These are phyloP conservation scores for Pogonophryne albipinna DNA, from an alignment of 2,797 vertebrate genomes.

Conservation along the genomic window DNA sequence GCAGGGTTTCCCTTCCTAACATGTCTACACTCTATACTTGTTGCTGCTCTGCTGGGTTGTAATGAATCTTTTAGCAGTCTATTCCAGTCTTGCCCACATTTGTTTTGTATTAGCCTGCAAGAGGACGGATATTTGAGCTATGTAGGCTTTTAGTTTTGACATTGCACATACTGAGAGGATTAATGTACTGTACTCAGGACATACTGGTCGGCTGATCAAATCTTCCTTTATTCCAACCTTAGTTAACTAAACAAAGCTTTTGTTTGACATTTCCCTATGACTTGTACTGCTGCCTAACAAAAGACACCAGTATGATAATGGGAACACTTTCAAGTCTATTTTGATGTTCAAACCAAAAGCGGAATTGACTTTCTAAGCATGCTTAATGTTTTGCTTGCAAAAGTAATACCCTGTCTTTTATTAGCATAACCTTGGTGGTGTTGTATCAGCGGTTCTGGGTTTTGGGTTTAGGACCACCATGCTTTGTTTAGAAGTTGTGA, in stretches of 20 bases:
- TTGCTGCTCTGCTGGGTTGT: slow-evolving; percentile 45
- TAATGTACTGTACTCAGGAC: slow-evolving; percentile 14
- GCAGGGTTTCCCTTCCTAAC: slow-evolving; percentile 36
- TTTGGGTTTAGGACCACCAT: not conserved
- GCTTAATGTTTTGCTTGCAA: slow-evolving; percentile 24
- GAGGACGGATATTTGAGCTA: slow-evolving; percentile 30
- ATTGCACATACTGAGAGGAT: slow-evolving; percentile 22
- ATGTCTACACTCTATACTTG: slow-evolving; percentile 46
- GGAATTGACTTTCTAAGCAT: slow-evolving; percentile 37
- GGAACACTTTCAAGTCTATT: slow-evolving; percentile 35
- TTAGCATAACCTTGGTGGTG: slow-evolving; percentile 22
- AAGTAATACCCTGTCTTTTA: slow-evolving; percentile 26
- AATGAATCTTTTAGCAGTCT: slow-evolving; percentile 56
- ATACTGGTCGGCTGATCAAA: slow-evolving; percentile 37
- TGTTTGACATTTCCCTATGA: slow-evolving; percentile 53
- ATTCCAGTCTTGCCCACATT: slow-evolving; percentile 49
- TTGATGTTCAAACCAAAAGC: slow-evolving; percentile 52
- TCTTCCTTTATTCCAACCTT: slow-evolving; percentile 21
- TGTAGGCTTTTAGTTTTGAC: slow-evolving; percentile 24
- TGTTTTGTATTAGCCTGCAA: slow-evolving; percentile 48
- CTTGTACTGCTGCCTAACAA: slow-evolving; percentile 41
- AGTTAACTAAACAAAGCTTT: slow-evolving; percentile 43
- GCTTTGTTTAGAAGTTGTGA: not conserved
- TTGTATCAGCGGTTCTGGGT: not conserved
- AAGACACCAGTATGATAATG: slow-evolving; percentile 38